phyloP scores from a whole-genome alignment of 2,888 invertebrate species.

The Danaus chrysippus region DNA sequence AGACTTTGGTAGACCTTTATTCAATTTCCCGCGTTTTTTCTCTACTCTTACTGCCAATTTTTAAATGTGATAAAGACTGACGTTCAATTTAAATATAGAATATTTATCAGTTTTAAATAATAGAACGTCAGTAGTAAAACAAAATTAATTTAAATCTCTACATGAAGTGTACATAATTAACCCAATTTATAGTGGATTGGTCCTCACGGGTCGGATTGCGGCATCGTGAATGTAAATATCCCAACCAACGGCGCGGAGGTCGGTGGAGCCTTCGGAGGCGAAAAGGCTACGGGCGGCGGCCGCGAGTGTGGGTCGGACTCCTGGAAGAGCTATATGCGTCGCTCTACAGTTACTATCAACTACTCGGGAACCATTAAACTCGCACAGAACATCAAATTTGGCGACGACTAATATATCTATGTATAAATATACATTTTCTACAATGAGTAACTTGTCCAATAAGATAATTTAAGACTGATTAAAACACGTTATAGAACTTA shows the following conservation, averaged over 20 bases:
- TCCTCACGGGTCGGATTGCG: slow-evolving; percentile 98
- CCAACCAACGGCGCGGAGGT: slow-evolving; percentile 99
- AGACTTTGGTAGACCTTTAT: no score
- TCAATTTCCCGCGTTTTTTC: no score
- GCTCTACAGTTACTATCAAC: slow-evolving; percentile 98
- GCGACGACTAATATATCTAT: slow-evolving; percentile 50
- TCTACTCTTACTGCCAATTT: no score
- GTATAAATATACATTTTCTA: background rate
- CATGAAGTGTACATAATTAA: background rate
- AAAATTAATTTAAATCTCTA: no score
- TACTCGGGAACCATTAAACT: slow-evolving; percentile 95
- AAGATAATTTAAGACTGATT: background rate
- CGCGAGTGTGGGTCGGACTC: slow-evolving; percentile 99
- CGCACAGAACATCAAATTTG: slow-evolving; percentile 98
- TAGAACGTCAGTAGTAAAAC: no score
- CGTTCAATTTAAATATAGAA: no score
- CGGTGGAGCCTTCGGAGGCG: slow-evolving; percentile 98
- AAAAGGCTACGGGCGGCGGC: slow-evolving; percentile 97
- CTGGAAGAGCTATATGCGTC: slow-evolving; percentile 98
- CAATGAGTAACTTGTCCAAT: background rate
- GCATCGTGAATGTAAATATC: slow-evolving; percentile 98
- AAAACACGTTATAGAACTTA: background rate
- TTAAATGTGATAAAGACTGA: no score
- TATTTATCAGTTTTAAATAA: no score
- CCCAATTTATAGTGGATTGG: slow-evolving; percentile 86